Base-by-base conservation (phyloP, 2,888 invertebrate genomes). In the Peribatodes rhomboidaria region DNA sequence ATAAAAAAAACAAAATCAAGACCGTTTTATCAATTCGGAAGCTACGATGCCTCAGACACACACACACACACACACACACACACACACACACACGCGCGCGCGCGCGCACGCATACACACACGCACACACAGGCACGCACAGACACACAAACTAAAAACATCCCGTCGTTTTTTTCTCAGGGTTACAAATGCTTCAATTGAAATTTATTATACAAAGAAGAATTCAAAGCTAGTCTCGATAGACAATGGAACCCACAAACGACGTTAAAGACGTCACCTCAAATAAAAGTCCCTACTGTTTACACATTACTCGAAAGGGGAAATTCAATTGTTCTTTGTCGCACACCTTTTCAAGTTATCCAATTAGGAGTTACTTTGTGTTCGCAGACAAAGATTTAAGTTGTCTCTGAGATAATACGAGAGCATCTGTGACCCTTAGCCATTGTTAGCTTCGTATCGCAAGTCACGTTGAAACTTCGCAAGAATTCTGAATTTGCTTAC, bases 321-420 rank as follows among this genome's bases (percentile, higher is more conserved):
- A 77, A 85, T 86, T 86, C 84, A 84, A 86, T 85, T 85, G 82
- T 82, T 79, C 71, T 74, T 77, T 75, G 76, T 77, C 74, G 71
- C 72, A 75, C 84, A 88, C 86, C 87, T 88, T 85, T 87, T 85
- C 80, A 88, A 89, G 86, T 89, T 86, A 86, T 84, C 88, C 86
- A 88, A 88, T 89, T 89, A 88, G 79, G 60, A 78, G 74, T 76
- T 79, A 79, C 78, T 84, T 79, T 79, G 82, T 81, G 82, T 82
- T 83, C 76, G 67, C 74, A 72, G 73, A 75, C 77, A 78, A 79
- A 85, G 79, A 86, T 85, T 84, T 80, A 83, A 84, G 80, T 86
- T 83, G 86, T 78, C 75, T 66, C 69, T 61, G 67, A 77, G 83
- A 85, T 85, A 87, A 87, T 84, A 76, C 71, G 71, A 69, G 52